A percentile compares a stretch with the other conserved stretches of the same genome.
Conservation (phyloP, 2,888 invertebrate species). For the Amiota mariae region DNA sequence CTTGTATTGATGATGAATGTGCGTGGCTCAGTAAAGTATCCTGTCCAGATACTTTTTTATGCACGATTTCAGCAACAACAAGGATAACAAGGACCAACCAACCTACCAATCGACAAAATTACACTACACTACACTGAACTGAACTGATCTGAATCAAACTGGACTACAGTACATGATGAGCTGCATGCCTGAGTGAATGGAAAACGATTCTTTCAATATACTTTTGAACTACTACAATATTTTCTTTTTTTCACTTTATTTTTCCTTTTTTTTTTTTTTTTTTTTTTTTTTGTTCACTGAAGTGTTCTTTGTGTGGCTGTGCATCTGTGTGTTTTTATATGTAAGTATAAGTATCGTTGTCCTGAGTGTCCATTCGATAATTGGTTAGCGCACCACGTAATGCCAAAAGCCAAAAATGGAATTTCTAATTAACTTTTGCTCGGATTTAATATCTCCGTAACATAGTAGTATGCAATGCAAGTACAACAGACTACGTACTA, state of each 20-base stretch:
- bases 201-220: not conserved
- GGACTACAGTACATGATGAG: no score
- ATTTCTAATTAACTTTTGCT: slow-evolving; percentile 71
- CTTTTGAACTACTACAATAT: not conserved
- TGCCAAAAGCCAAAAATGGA: slow-evolving; percentile 71
- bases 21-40: slow-evolving; percentile 14
- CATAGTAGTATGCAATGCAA: slow-evolving; percentile 28
- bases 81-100: no score
- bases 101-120: no score
- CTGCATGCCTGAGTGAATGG: no score
- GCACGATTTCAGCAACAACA: slow-evolving; percentile 16
- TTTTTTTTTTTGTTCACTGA: not conserved
- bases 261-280: not conserved
- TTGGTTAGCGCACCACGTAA: slow-evolving; percentile 68
- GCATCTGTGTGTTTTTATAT: not conserved
- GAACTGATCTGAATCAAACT: no score
- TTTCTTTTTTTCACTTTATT: not conserved
- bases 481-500: not conserved
- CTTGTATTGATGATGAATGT: slow-evolving; percentile 21
- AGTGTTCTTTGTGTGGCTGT: not conserved
- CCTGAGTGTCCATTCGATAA: slow-evolving; percentile 62
- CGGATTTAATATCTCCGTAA: slow-evolving; percentile 64
- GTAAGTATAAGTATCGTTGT: not conserved
- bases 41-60: slow-evolving; percentile 13
- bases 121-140: no score